Evolutionary conservation across 2,797 vertebrate species (phyloP).

Genomic region (Acipenser oxyrinchus): DNA sequence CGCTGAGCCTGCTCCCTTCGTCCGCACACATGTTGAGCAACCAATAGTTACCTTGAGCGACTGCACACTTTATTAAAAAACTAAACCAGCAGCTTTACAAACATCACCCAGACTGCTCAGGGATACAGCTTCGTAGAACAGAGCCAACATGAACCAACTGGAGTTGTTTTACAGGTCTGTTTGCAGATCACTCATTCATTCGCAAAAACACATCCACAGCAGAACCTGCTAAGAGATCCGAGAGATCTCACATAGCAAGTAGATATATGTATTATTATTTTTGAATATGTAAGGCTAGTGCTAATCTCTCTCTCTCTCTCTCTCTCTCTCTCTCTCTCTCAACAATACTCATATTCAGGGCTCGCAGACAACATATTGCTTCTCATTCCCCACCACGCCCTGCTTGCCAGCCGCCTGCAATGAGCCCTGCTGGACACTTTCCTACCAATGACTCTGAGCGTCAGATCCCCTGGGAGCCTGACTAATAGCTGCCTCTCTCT

Average conservation of each 20-base stretch:
- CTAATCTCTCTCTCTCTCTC: not conserved
- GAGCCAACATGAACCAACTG: no score
- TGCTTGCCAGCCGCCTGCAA: conserved; percentile 66
- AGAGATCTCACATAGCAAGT: no score
- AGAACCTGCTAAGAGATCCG: not conserved
- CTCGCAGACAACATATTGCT: conserved; percentile 62
- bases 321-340: conserved; percentile 33
- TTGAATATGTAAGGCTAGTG: not conserved
- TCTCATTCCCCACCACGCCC: conserved; percentile 59
- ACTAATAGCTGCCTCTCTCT: conserved; percentile 41
- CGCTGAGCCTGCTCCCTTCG: no score
- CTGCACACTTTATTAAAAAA: no score
- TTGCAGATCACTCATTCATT: not conserved
- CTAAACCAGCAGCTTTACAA: no score
- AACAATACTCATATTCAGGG: conserved; percentile 60
- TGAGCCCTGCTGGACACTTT: conserved; percentile 66
- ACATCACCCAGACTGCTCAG: not conserved
- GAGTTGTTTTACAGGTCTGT: no score
- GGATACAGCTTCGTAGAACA: not conserved
- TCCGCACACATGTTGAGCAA: no score
- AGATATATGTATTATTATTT: not conserved
- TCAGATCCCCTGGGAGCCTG: conserved; percentile 50
- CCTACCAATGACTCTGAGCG: conserved; percentile 69
- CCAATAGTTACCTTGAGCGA: no score
- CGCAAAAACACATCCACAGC: not conserved